A percentile compares a stretch with the other conserved stretches of the same genome.
These are phyloP conservation scores for Tychaedon coryphoeus DNA, from an alignment of 2,113 vertebrate species.

Conservation along the genomic window DNA sequence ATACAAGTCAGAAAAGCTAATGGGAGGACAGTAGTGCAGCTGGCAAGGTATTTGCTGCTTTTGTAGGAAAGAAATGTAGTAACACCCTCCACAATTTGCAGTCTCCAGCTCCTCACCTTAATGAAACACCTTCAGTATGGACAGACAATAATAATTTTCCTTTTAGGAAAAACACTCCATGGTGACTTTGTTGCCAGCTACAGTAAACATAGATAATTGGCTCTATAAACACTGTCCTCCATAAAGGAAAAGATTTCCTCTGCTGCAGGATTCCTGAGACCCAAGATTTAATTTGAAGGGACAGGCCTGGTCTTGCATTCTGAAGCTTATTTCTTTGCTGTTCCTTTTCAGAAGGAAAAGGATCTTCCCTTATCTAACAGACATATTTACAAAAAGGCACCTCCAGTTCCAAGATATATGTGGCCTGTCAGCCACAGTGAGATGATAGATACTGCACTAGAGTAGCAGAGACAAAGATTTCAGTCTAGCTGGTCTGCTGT, in stretches of 20 bases:
- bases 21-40: not conserved
- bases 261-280: not conserved
- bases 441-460: fast-evolving
- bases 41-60: not conserved
- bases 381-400: not conserved
- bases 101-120: not conserved
- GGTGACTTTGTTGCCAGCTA: not conserved
- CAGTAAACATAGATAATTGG: not conserved
- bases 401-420: not conserved
- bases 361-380: not conserved
- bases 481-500: not conserved
- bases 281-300: not conserved
- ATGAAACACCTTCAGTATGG: not conserved
- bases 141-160: not conserved
- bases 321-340: not conserved
- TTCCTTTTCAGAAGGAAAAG: not conserved
- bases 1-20: not conserved
- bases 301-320: not conserved
- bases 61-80: not conserved
- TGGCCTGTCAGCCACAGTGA: not conserved
- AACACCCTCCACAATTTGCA: not conserved
- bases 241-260: not conserved
- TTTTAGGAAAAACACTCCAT: not conserved
- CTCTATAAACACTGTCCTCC: not conserved
- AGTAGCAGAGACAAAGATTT: not conserved